These are phyloP conservation scores for Neofelis nebulosa DNA, from an alignment of 2,113 vertebrate species.

Conservation along the genomic window DNA sequence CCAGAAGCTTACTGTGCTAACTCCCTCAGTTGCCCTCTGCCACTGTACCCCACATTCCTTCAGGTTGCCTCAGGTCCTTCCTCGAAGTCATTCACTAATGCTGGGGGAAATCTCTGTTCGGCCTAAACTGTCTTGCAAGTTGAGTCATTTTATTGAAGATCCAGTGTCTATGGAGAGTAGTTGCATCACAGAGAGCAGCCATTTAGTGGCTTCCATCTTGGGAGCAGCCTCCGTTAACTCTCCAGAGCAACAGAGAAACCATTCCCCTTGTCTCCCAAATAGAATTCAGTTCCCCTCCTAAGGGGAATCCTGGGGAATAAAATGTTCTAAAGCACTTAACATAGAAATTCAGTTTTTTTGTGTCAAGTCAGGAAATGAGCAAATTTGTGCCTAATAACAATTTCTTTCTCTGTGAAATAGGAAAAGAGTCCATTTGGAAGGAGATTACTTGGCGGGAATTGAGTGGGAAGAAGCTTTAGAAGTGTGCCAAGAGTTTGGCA, in stretches of 20 bases:
- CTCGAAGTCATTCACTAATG: background rate
- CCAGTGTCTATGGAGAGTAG: background rate
- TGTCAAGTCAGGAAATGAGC: conserved; percentile 34
- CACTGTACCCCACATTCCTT: background rate
- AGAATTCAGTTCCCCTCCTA: background rate
- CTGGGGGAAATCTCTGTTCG: background rate
- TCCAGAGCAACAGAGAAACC: background rate
- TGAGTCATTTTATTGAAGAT: conserved; percentile 33
- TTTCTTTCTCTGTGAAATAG: conserved; percentile 33
- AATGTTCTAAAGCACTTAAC: conserved; percentile 3
- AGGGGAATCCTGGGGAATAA: background rate
- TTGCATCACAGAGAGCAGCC: background rate
- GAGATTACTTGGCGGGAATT: background rate
- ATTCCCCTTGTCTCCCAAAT: background rate
- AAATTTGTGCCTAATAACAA: background rate
- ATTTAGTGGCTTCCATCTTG: background rate
- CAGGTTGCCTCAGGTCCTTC: background rate
- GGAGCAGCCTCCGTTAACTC: background rate
- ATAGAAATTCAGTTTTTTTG: background rate
- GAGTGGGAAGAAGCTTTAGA: conserved; percentile 6
- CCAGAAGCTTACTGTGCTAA: background rate
- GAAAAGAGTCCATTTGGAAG: background rate
- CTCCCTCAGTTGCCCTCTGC: background rate
- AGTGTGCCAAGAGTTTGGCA: conserved; percentile 14
- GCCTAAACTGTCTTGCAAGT: background rate